Evolutionary conservation across 37 sponge, comb jelly and placozoan species (phyloP).

Genomic region (Petrosia ficiformis): DNA sequence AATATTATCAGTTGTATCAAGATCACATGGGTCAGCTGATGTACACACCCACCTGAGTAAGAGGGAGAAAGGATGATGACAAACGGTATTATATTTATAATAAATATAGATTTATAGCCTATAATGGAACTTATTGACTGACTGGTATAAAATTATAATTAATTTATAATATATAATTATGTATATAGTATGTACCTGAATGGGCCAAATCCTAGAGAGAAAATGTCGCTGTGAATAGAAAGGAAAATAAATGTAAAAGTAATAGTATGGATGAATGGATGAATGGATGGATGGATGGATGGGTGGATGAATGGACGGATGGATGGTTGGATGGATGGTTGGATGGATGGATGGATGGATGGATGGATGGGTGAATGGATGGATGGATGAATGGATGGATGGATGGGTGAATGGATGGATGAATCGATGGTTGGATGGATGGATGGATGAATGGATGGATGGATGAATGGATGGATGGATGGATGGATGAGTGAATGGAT

Average conservation of each 20-base stretch:
- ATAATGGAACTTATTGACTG: too few species aligned
- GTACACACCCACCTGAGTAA: conserved; percentile 91
- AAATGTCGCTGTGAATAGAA: conserved; percentile 72
- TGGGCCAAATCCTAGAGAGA: conserved; percentile 98
- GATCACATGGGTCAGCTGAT: conserved; percentile 68
- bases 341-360: background rate
- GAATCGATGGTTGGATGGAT: background rate
- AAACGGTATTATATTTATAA: too few species aligned
- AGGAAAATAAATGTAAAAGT: background rate
- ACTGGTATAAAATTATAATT: too few species aligned
- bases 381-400: background rate
- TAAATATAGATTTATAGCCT: too few species aligned
- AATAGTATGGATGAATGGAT: background rate
- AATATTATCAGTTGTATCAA: conserved; percentile 78
- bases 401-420: background rate
- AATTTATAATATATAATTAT: too few species aligned
- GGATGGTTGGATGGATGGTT: background rate
- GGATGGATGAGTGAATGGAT: conserved; percentile 79
- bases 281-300: background rate
- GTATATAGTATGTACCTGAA: conserved; percentile 59
- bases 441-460: background rate
- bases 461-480: background rate
- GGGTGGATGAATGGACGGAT: background rate
- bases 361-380: background rate
- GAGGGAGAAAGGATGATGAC: background rate